A percentile compares a stretch with the other conserved stretches of the same genome.
Conservation (phyloP, 2,113 vertebrate genomes). For the Mungos mungo region DNA sequence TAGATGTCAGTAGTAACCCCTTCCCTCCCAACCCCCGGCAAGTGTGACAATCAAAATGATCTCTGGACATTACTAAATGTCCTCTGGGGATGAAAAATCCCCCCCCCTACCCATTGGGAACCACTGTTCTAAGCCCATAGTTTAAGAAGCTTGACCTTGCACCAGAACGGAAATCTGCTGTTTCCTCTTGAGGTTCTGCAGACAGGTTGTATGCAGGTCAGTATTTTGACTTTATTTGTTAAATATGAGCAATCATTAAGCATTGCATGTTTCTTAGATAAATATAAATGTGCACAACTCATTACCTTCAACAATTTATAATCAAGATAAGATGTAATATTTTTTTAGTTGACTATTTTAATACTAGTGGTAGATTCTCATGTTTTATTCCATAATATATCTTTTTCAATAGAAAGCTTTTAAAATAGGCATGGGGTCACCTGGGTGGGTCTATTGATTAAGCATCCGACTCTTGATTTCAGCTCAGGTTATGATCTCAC, state of each 20-base stretch:
- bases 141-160: neutral
- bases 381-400: slow-evolving; percentile 8
- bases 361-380: neutral
- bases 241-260: neutral
- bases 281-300: neutral
- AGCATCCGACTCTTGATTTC: too few species aligned
- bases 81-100: neutral
- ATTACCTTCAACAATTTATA: neutral
- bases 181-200: neutral
- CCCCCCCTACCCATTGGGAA: neutral
- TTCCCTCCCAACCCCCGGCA: neutral
- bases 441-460: too few species aligned
- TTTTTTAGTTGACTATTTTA: slow-evolving; percentile 28
- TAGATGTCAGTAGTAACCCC: neutral
- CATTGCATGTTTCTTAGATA: neutral
- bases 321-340: slow-evolving; percentile 19
- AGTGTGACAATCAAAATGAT: neutral
- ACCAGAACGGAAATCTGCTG: neutral
- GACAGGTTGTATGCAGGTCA: neutral
- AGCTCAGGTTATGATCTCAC: too few species aligned
- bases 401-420: slow-evolving; percentile 12
- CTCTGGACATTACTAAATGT: neutral
- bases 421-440: neutral
- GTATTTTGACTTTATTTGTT: slow-evolving; percentile 33
- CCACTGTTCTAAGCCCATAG: neutral